Evolutionary conservation across 2,113 vertebrate genomes (phyloP).

Genomic region (Hippocampus zosterae): DNA sequence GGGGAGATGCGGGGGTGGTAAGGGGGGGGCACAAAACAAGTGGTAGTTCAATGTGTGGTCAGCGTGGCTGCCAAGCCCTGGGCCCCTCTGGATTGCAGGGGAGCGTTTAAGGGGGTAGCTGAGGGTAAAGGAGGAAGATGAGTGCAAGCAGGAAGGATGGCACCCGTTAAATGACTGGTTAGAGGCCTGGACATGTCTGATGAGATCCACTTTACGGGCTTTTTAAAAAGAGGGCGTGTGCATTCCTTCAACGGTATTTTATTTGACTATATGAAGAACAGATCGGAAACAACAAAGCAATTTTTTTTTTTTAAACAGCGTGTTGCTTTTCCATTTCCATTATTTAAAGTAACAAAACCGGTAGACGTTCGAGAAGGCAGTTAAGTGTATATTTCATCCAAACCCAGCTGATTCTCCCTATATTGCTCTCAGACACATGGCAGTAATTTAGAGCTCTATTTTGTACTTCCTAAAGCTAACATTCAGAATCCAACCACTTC

Average conservation of each 20-base stretch:
- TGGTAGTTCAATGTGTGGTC: slow-evolving; percentile 75
- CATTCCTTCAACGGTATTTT: background rate
- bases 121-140: slow-evolving; percentile 56
- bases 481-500: slow-evolving; percentile 68
- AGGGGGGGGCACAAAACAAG: slow-evolving; percentile 58
- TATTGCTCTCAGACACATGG: slow-evolving; percentile 77
- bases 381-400: slow-evolving; percentile 43
- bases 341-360: slow-evolving; percentile 36
- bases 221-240: background rate
- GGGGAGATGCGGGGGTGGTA: background rate
- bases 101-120: slow-evolving; percentile 56
- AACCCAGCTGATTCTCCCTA: slow-evolving; percentile 62
- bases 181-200: slow-evolving; percentile 25
- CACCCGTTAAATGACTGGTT: slow-evolving; percentile 71
- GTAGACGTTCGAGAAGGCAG: slow-evolving; percentile 44
- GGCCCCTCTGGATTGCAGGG: slow-evolving; percentile 68
- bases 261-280: too few species aligned
- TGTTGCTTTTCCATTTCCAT: too few species aligned
- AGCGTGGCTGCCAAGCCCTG: slow-evolving; percentile 69
- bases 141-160: slow-evolving; percentile 78
- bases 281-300: background rate
- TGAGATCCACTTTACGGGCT: slow-evolving; percentile 2
- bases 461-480: slow-evolving; percentile 76
- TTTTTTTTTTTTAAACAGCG: background rate
- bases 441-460: slow-evolving; percentile 79